Conservation (phyloP, 2,888 invertebrate species). For the Drosophila testacea region DNA sequence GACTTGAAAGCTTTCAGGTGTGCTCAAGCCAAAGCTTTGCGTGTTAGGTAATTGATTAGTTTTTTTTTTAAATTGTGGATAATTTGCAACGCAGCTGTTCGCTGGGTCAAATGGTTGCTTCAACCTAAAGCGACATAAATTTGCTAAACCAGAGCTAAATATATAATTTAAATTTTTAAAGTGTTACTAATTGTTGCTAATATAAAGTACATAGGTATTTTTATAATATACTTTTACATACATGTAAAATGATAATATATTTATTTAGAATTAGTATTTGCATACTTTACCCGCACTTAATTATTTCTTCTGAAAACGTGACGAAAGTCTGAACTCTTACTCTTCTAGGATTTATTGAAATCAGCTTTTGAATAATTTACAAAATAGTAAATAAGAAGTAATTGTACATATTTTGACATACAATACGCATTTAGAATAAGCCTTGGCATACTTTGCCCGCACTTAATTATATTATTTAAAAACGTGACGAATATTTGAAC, state of each 20-base stretch:
- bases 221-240: not conserved
- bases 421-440: too few species aligned
- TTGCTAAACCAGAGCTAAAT: conserved; percentile 10
- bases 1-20: conserved; percentile 2
- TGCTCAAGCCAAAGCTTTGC: conserved; percentile 11
- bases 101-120: conserved; percentile 33
- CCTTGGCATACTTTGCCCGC: too few species aligned
- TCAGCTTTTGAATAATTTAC: conserved; percentile 1
- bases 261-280: not conserved
- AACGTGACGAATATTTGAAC: too few species aligned
- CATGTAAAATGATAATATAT: not conserved
- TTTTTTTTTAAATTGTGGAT: conserved; percentile 14
- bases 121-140: not conserved
- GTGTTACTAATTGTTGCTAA: conserved; percentile 8
- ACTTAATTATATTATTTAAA: too few species aligned
- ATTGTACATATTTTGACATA: too few species aligned
- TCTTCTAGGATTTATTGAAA: not conserved
- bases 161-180: not conserved
- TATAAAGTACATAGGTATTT: not conserved
- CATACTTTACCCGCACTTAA: not conserved
- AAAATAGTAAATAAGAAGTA: too few species aligned
- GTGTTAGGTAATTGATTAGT: conserved; percentile 26
- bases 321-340: not conserved
- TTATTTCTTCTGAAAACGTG: not conserved
- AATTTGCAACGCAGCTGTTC: conserved; percentile 36